Conservation (phyloP, 2,888 invertebrate genomes). For the Leucozona laternaria region DNA sequence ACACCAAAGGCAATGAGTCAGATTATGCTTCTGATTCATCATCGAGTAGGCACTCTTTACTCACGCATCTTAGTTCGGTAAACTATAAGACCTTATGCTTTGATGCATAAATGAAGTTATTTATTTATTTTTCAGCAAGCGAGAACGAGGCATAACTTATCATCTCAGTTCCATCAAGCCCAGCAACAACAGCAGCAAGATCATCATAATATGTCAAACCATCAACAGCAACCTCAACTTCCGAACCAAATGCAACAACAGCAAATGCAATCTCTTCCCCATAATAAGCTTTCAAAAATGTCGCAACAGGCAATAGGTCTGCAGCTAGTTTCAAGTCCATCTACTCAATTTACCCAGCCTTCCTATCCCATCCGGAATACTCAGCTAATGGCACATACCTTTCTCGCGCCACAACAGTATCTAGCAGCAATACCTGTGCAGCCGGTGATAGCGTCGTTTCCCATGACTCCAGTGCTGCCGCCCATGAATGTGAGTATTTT, state of each 20-base stretch:
- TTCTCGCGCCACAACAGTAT: constrained; percentile 85
- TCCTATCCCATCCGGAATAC: constrained; percentile 84
- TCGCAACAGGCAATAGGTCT: constrained; percentile 56
- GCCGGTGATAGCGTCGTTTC: constrained; percentile 85
- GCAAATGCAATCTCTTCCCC: constrained; percentile 58
- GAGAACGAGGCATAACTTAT: constrained; percentile 77
- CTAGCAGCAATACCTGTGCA: constrained; percentile 86
- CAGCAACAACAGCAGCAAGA: constrained; percentile 76
- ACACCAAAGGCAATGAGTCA: constrained; percentile 82
- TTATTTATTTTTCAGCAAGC: constrained; percentile 79
- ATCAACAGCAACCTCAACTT: constrained; percentile 77
- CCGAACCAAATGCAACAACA: constrained; percentile 76
- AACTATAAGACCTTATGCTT: constrained; percentile 70
- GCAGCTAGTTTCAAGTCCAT: constrained; percentile 78
- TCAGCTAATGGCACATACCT: constrained; percentile 81
- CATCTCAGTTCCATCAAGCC: constrained; percentile 74
- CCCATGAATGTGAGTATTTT: constrained; percentile 78
- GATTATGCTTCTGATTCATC: constrained; percentile 88
- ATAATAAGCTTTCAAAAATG: constrained; percentile 65
- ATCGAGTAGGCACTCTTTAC: constrained; percentile 85
- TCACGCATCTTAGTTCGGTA: constrained; percentile 84
- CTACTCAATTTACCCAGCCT: constrained; percentile 84
- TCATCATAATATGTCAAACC: constrained; percentile 77
- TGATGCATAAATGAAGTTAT: background rate
- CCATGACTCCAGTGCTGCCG: constrained; percentile 83